Conservation (phyloP, 1,140 invertebrate species). For the Macrostomum lignano region DNA sequence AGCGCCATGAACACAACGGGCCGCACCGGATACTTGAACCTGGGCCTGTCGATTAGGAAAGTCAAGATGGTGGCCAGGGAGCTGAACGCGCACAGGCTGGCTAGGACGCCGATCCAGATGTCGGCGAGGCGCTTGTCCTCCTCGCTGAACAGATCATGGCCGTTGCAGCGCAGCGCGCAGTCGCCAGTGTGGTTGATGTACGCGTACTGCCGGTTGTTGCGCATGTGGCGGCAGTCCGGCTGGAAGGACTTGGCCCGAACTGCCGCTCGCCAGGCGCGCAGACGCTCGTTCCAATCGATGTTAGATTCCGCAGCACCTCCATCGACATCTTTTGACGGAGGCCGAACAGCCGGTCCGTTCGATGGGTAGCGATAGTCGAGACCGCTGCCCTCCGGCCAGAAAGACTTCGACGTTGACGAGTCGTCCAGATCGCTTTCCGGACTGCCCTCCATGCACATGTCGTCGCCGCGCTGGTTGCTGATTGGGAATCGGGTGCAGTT, state of each 20-base stretch:
- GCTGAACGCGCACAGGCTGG: constrained; percentile 21
- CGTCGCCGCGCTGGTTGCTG: constrained; percentile 33
- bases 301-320: too few relatives aligned
- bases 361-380: background rate
- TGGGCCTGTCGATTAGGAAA: constrained; percentile 36
- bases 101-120: constrained; percentile 24
- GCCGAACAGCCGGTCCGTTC: too few relatives aligned
- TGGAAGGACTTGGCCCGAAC: constrained; percentile 4
- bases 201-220: constrained; percentile 33
- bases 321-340: too few relatives aligned
- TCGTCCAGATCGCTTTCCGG: background rate
- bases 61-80: constrained; percentile 25
- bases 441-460: background rate
- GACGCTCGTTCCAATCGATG: too few relatives aligned
- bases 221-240: constrained; percentile 11
- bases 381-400: constrained; percentile 11
- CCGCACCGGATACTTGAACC: constrained; percentile 77
- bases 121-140: constrained; percentile 40
- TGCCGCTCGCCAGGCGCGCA: too few relatives aligned
- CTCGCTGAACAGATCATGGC: constrained; percentile 43
- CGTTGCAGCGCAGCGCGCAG: constrained; percentile 45
- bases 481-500: constrained; percentile 58
- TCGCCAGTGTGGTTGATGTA: constrained; percentile 43
- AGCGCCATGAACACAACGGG: constrained; percentile 86
- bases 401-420: constrained; percentile 23